Evolutionary conservation across 2,888 invertebrate genomes (phyloP).

Genomic region (Cerastis rubricosa): DNA sequence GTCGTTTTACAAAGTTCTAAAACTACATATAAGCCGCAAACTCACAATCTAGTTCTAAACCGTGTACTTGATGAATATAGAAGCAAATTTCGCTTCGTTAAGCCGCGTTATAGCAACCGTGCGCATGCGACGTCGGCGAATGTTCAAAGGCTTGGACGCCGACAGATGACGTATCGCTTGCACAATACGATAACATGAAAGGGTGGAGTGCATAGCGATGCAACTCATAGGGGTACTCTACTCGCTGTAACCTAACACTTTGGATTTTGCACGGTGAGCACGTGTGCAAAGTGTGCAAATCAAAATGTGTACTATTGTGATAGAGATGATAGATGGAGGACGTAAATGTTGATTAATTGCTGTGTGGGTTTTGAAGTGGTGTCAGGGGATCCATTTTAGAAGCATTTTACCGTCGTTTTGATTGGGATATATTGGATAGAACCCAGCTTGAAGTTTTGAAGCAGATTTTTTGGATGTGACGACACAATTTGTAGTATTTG

Average conservation of each 20-base stretch:
- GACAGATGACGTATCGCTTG: conserved; percentile 88
- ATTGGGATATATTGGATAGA: not conserved
- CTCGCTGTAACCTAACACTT: conserved; percentile 85
- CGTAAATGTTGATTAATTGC: conserved; percentile 60
- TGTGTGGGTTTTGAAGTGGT: conserved; percentile 33
- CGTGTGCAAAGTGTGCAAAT: conserved; percentile 84
- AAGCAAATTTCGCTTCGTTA: conserved; percentile 64
- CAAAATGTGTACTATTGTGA: conserved; percentile 71
- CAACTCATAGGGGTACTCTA: conserved; percentile 89
- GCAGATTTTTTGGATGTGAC: not conserved
- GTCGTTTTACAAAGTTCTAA: conserved; percentile 40
- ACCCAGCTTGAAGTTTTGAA: not conserved
- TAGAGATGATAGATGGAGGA: conserved; percentile 65
- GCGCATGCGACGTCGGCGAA: conserved; percentile 79
- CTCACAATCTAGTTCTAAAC: conserved; percentile 57
- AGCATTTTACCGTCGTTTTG: not conserved
- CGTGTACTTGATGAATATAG: conserved; percentile 50
- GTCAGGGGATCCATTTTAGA: conserved; percentile 42
- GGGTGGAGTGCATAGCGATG: conserved; percentile 88
- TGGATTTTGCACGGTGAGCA: conserved; percentile 77
- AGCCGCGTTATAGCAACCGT: conserved; percentile 61
- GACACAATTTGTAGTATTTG: not conserved
- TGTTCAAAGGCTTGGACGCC: conserved; percentile 81
- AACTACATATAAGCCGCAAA: conserved; percentile 38
- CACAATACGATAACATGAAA: conserved; percentile 86